Percentiles rank a stretch among this genome's conserved stretches.
phyloP scores from a whole-genome alignment of 2,888 invertebrate species.

The Agrochola litura region DNA sequence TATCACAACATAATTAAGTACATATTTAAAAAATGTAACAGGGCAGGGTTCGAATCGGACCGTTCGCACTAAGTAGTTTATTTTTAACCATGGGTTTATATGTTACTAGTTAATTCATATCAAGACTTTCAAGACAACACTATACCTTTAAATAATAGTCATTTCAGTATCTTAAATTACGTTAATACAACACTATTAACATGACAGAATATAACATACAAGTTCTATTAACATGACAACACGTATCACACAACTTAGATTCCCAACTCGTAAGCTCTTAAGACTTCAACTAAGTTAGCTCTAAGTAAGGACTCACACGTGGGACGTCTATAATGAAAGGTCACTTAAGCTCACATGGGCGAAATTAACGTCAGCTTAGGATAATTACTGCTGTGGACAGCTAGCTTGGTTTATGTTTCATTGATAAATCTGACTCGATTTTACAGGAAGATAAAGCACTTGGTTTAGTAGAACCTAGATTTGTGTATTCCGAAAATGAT shows the following conservation, averaged over 20 bases:
- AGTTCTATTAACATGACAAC: constrained; percentile 10
- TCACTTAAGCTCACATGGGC: constrained; percentile 53
- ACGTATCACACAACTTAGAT: constrained; percentile 33
- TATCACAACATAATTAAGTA: background rate
- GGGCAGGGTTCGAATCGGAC: background rate
- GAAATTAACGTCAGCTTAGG: constrained; percentile 50
- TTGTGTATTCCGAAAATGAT: background rate
- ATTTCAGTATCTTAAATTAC: background rate
- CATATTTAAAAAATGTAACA: background rate
- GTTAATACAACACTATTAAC: background rate
- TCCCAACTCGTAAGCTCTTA: constrained; percentile 50
- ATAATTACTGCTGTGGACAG: constrained; percentile 40
- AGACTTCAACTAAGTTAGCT: constrained; percentile 56
- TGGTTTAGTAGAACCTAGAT: background rate
- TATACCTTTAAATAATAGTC: background rate
- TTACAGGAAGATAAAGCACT: background rate
- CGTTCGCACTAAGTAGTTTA: background rate
- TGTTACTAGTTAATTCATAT: background rate
- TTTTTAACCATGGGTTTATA: background rate
- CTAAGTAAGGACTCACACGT: constrained; percentile 47
- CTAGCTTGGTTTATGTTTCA: background rate
- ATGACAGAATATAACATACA: constrained; percentile 8
- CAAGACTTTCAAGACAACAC: too few species aligned
- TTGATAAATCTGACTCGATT: constrained; percentile 5
- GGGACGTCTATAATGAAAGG: constrained; percentile 57